Evolutionary conservation across 2,113 vertebrate species (phyloP).

Genomic region (Emydura subglobosa): DNA sequence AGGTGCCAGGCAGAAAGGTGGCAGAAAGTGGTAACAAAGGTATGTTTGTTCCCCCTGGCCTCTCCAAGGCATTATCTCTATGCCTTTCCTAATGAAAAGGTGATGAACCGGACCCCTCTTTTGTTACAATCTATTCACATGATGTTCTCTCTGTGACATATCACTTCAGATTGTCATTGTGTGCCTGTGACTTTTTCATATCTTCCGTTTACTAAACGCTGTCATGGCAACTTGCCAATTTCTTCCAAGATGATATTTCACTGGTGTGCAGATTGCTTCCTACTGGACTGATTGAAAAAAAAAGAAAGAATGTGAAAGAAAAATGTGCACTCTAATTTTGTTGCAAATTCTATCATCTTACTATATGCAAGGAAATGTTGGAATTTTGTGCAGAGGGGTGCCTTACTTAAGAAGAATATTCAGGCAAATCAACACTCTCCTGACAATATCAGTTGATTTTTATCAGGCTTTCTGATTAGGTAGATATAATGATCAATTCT

Average conservation of each 20-base stretch:
- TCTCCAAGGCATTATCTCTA: background rate
- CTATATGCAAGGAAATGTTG: background rate
- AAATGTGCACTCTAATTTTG: background rate
- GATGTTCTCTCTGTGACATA: background rate
- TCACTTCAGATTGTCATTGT: background rate
- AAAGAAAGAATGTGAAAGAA: background rate
- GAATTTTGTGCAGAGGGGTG: background rate
- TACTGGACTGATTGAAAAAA: background rate
- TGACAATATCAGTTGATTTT: background rate
- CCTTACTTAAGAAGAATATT: background rate
- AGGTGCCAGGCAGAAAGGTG: background rate
- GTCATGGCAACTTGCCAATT: background rate
- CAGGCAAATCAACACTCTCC: background rate
- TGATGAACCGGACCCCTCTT: background rate
- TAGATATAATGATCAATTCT: background rate
- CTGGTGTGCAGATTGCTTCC: background rate
- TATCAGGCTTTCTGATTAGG: background rate
- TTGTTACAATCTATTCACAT: slow-evolving; percentile 3
- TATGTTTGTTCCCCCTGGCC: background rate
- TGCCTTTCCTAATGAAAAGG: background rate
- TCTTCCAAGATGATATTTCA: background rate
- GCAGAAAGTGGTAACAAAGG: background rate
- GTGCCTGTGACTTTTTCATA: background rate
- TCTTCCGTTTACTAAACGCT: background rate
- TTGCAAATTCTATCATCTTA: background rate